A percentile compares a stretch with the other conserved stretches of the same genome.
These are phyloP conservation scores for Agapostemon virescens DNA, from an alignment of 2,888 invertebrate genomes.

Conservation along the genomic window DNA sequence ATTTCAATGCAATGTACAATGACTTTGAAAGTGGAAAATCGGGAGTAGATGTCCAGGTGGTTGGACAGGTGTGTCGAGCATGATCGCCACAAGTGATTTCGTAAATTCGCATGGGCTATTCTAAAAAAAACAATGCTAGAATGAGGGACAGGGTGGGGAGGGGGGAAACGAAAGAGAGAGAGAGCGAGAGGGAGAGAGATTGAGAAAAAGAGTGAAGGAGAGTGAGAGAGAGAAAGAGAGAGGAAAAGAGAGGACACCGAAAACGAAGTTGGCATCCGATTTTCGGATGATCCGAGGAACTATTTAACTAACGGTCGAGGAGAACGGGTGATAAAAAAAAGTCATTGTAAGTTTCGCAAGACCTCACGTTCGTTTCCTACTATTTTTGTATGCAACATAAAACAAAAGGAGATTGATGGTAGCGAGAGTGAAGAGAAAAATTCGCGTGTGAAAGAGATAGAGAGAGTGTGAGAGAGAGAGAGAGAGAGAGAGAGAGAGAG, in stretches of 20 bases:
- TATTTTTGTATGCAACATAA: conserved; percentile 66
- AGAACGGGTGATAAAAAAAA: conserved; percentile 59
- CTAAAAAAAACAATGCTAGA: conserved; percentile 15
- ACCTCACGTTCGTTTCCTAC: conserved; percentile 66
- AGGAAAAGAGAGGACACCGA: not conserved
- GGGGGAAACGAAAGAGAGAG: not conserved
- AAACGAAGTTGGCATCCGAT: conserved; percentile 3
- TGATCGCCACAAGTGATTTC: conserved; percentile 38
- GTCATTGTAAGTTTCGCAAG: conserved; percentile 56
- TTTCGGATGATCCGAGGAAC: conserved; percentile 12
- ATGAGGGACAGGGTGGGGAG: not conserved
- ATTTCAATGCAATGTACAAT: conserved; percentile 4
- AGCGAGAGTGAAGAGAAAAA: conserved; percentile 36
- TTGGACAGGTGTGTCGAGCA: conserved; percentile 7
- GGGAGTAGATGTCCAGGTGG: not conserved
- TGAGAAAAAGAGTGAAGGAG: not conserved
- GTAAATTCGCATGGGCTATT: conserved; percentile 49
- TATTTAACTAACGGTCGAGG: conserved; percentile 45
- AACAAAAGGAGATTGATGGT: conserved; percentile 46
- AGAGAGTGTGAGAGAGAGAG: not conserved
- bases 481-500: not conserved
- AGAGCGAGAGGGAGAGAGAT: not conserved
- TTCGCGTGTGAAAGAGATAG: not conserved
- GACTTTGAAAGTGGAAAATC: not conserved
- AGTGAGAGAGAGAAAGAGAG: not conserved